Evolutionary conservation across 2,888 invertebrate species (phyloP).

Genomic region (Morpho helenor): DNA sequence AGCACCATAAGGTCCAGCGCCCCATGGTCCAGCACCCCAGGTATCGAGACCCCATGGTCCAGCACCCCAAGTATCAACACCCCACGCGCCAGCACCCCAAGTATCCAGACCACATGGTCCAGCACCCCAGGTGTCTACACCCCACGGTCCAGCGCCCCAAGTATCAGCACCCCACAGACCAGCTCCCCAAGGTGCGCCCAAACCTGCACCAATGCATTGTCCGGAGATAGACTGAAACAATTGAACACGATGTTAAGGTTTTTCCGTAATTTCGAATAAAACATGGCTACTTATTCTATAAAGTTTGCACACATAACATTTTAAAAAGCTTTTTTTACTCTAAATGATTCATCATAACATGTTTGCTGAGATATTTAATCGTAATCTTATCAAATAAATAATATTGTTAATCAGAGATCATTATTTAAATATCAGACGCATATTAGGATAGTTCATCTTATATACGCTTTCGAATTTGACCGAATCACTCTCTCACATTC

Average conservation of each 20-base stretch:
- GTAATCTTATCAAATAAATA: no score
- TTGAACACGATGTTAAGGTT: not conserved
- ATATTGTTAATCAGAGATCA: no score
- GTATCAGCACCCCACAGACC: not conserved
- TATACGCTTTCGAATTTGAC: no score
- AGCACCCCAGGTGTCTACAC: constrained; percentile 7
- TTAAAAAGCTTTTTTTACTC: constrained; percentile 1
- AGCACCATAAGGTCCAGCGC: constrained; percentile 15
- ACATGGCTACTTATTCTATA: no score
- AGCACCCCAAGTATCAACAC: constrained; percentile 1
- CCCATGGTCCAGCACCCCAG: constrained; percentile 14
- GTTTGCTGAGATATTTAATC: no score
- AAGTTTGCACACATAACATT: no score
- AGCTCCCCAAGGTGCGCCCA: not conserved
- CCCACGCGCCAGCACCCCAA: constrained; percentile 10
- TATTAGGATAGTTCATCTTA: no score
- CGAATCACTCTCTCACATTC: no score
- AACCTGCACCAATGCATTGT: constrained; percentile 25
- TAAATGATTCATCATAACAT: no score
- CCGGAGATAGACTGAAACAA: constrained; percentile 30
- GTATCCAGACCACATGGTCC: not conserved
- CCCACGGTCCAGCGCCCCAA: constrained; percentile 1
- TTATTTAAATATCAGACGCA: no score
- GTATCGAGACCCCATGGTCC: constrained; percentile 13
- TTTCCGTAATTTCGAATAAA: constrained; percentile 1